These are phyloP conservation scores for Phaonia tiefii DNA, from an alignment of 2,888 invertebrate species.

Conservation along the genomic window DNA sequence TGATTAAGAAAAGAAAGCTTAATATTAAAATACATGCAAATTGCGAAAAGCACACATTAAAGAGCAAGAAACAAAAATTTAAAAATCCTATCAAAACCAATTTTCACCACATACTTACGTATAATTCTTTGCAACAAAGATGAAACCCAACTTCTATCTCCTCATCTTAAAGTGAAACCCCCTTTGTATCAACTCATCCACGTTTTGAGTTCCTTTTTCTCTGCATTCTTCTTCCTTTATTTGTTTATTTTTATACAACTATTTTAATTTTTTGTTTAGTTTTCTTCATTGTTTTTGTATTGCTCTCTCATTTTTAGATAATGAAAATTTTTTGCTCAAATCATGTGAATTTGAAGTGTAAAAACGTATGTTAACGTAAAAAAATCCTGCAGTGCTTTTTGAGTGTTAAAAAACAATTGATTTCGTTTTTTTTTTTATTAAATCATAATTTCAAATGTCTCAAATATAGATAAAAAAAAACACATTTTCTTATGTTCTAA, in stretches of 20 bases:
- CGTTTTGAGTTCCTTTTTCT: neutral
- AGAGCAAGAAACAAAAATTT: slow-evolving; percentile 44
- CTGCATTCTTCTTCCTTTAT: too few species aligned
- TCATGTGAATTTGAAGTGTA: slow-evolving; percentile 22
- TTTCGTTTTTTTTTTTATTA: slow-evolving; percentile 35
- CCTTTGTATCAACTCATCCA: neutral
- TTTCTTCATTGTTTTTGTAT: slow-evolving; percentile 25
- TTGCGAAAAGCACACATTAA: slow-evolving; percentile 56
- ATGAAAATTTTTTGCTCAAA: slow-evolving; percentile 33
- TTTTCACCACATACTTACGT: too few species aligned
- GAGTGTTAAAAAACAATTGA: slow-evolving; percentile 37
- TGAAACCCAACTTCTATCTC: slow-evolving; percentile 25
- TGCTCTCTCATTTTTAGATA: slow-evolving; percentile 23
- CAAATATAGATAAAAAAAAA: slow-evolving; percentile 54
- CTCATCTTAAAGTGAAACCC: slow-evolving; percentile 20
- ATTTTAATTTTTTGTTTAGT: slow-evolving; percentile 13
- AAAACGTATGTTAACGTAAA: neutral
- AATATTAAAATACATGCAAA: slow-evolving; percentile 40
- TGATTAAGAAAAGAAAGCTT: slow-evolving; percentile 46
- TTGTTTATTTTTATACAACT: slow-evolving; percentile 20
- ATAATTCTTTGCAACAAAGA: slow-evolving; percentile 62
- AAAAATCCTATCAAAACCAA: slow-evolving; percentile 42
- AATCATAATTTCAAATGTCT: slow-evolving; percentile 40
- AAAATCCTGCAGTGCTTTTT: slow-evolving; percentile 36
- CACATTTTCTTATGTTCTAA: slow-evolving; percentile 29